phyloP scores from a whole-genome alignment of 2,113 vertebrate species.

The Agelaius tricolor region DNA sequence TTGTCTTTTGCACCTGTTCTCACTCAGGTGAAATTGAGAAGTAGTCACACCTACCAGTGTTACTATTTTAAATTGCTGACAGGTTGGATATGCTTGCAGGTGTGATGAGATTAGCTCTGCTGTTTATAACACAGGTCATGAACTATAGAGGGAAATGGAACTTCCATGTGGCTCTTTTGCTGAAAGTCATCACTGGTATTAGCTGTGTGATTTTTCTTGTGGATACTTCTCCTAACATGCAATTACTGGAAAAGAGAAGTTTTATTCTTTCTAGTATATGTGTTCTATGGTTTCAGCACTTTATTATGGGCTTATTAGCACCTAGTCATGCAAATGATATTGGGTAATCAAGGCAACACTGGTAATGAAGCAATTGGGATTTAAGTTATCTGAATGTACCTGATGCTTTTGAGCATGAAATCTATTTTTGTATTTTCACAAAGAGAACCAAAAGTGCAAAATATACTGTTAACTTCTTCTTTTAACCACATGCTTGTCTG shows the following conservation, averaged over 20 bases:
- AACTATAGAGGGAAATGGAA: neutral
- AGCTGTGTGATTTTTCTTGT: neutral
- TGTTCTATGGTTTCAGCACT: neutral
- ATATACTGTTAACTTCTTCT: neutral
- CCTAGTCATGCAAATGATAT: conserved; percentile 50
- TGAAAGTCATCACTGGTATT: neutral
- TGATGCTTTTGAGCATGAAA: conserved; percentile 42
- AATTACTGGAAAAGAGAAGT: neutral
- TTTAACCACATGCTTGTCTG: neutral
- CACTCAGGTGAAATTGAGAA: neutral
- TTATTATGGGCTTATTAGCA: conserved; percentile 26
- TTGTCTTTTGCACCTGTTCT: neutral
- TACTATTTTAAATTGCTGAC: conserved; percentile 4
- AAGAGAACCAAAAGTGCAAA: neutral
- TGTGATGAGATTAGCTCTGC: neutral
- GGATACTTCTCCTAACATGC: neutral
- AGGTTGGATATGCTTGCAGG: neutral
- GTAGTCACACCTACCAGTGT: neutral
- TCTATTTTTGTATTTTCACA: conserved; percentile 23
- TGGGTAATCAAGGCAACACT: conserved; percentile 43
- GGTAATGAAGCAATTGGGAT: conserved; percentile 5
- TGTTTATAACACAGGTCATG: neutral
- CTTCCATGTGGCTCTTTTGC: neutral
- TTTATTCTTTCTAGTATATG: neutral
- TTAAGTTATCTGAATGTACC: neutral